Percentiles rank a stretch among this genome's conserved stretches.
These are phyloP conservation scores for Automeris io DNA, from an alignment of 2,888 invertebrate species.

Conservation along the genomic window DNA sequence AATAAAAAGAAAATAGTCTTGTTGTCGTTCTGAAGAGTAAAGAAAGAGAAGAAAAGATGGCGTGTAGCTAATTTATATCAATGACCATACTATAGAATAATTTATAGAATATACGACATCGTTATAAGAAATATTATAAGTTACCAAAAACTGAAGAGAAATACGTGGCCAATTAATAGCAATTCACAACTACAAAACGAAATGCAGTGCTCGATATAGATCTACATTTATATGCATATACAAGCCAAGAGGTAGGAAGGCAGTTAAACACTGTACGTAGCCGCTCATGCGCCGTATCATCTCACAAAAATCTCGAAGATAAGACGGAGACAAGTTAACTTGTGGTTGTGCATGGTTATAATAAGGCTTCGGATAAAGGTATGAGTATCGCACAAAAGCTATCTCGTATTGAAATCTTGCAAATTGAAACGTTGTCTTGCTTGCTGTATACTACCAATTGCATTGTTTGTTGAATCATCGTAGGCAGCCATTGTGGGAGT, in stretches of 20 bases:
- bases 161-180: constrained; percentile 33
- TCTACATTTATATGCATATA: constrained; percentile 44
- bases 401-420: constrained; percentile 62
- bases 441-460: constrained; percentile 29
- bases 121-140: background rate
- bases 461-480: constrained; percentile 8
- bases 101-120: no score
- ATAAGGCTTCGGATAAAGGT: constrained; percentile 59
- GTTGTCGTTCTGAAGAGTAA: no score
- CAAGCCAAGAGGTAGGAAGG: constrained; percentile 24
- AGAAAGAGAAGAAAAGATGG: no score
- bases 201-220: constrained; percentile 38
- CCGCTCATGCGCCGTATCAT: constrained; percentile 52
- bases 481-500: constrained; percentile 5
- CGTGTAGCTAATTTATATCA: no score
- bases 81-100: no score
- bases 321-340: constrained; percentile 71
- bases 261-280: no score
- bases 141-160: constrained; percentile 2
- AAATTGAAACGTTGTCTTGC: constrained; percentile 68
- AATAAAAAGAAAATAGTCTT: no score
- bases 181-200: constrained; percentile 36
- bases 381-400: constrained; percentile 57
- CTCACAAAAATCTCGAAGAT: constrained; percentile 64
- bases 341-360: constrained; percentile 54